Conservation (phyloP, 23 tunicate species). For the Botrylloides violaceus region DNA sequence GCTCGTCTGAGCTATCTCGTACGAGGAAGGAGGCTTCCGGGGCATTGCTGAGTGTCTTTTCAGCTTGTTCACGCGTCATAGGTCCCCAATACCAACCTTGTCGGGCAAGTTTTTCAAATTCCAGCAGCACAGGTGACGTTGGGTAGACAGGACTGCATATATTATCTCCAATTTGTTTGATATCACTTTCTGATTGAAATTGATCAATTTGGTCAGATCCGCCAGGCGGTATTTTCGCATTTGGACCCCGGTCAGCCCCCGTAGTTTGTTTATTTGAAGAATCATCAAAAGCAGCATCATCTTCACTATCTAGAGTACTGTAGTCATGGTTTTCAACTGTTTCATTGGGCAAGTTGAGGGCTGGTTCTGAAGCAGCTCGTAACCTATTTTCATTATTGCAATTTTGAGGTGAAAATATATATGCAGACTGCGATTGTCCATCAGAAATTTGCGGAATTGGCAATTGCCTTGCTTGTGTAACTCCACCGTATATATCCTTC, state of each 20-base stretch:
- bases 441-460: not conserved
- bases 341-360: not conserved
- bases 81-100: constrained; percentile 99
- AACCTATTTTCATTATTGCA: not conserved
- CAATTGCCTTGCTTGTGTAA: not conserved
- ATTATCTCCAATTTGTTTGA: too few species aligned
- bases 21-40: constrained; percentile 82
- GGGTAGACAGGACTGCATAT: not conserved
- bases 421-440: not conserved
- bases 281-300: not conserved
- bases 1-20: constrained; percentile 83
- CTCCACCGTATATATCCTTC: not conserved
- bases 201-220: not conserved
- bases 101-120: constrained; percentile 17
- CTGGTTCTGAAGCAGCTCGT: not conserved
- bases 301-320: constrained; percentile 2
- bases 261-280: not conserved
- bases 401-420: not conserved
- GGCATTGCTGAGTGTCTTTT: constrained; percentile 34
- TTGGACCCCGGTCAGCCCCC: not conserved
- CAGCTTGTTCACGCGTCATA: constrained; percentile 63
- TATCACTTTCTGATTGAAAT: too few species aligned
- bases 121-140: not conserved
- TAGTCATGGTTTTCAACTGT: not conserved
- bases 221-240: not conserved